Base-by-base conservation (phyloP, 2,888 invertebrate species). In the Aspidiotus destructor region DNA sequence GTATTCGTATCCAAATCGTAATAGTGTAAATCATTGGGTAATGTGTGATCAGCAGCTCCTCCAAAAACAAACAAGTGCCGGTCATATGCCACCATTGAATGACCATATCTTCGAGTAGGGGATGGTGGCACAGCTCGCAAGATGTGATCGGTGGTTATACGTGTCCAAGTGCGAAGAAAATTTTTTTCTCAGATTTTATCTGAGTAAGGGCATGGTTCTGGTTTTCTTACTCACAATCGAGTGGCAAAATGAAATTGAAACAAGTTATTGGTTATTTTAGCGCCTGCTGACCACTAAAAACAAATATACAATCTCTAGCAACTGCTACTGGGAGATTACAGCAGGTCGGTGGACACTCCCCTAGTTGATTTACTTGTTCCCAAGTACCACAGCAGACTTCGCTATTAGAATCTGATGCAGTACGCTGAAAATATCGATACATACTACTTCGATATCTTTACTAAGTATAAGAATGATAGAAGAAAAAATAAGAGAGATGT, bases 241-340 rank as follows among this genome's bases (percentile, higher is more conserved):
- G 63, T 63, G 40, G 57, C 40, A 74, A 96, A 96, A 77, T 89
- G 88, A 77, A 96, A 96, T 78, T 95, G 92, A 77, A 95, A 96
- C 13, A 96, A 82, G 13, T 91, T 91, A 76, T 96, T 96, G 5
- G 95, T 96, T 75, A 96, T 95, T 80, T 93, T 93, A 41, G 95
- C 89, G 8, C 96, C 96, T 78, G 94, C 78, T 96, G 96, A 0
- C 96, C 96, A 71, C 94, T 94, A 78, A 96, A 96, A 52, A 96
- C 93, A 77, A 88, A 93, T 95, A 96, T 95, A 72, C 87, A 87
- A 73, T 93, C 93, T 55, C 91, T 80, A 0, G 94, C 92, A 40
- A 96, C 95, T 0, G 93, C 90, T 54, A 94, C 89, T 0, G 96
- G 95, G 80, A 96, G 96, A 79, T 96, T 96, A 78, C 96, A 96